A percentile compares a stretch with the other conserved stretches of the same genome.
phyloP scores from a whole-genome alignment of 2,888 invertebrate genomes.

The Myopa tessellatipennis region DNA sequence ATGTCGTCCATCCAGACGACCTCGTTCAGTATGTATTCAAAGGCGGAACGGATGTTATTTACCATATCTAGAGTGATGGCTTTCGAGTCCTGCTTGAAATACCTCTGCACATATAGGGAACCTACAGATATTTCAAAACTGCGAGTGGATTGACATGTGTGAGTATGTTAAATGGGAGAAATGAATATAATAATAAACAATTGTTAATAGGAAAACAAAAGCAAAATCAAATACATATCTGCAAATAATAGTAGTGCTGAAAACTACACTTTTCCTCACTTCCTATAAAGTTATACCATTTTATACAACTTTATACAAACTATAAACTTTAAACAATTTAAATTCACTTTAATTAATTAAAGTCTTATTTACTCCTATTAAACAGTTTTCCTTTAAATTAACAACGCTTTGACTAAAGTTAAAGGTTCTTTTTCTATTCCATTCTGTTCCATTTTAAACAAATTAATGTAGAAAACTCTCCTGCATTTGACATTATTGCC shows the following conservation, averaged over 20 bases:
- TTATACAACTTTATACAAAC: too few species aligned
- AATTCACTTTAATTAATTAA: too few species aligned
- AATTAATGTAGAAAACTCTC: too few species aligned
- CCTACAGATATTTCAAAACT: slow-evolving; percentile 82
- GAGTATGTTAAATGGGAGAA: slow-evolving; percentile 11
- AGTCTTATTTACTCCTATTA: too few species aligned
- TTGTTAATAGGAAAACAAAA: background rate
- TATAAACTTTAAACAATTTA: too few species aligned
- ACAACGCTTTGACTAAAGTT: too few species aligned
- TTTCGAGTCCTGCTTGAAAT: slow-evolving; percentile 88
- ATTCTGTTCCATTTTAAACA: too few species aligned
- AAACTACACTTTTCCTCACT: background rate
- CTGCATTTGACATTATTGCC: too few species aligned
- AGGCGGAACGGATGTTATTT: slow-evolving; percentile 82
- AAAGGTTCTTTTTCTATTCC: too few species aligned
- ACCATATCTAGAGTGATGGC: slow-evolving; percentile 89
- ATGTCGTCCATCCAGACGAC: slow-evolving; percentile 94
- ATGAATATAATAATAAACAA: background rate
- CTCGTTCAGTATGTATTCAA: slow-evolving; percentile 80
- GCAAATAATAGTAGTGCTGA: background rate
- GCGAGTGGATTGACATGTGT: slow-evolving; percentile 40
- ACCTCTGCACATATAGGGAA: slow-evolving; percentile 86
- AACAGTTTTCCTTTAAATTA: too few species aligned
- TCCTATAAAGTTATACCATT: background rate
- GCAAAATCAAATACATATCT: background rate